Base-by-base conservation (phyloP, 2,888 invertebrate species). In the Hofmannophila pseudospretella region DNA sequence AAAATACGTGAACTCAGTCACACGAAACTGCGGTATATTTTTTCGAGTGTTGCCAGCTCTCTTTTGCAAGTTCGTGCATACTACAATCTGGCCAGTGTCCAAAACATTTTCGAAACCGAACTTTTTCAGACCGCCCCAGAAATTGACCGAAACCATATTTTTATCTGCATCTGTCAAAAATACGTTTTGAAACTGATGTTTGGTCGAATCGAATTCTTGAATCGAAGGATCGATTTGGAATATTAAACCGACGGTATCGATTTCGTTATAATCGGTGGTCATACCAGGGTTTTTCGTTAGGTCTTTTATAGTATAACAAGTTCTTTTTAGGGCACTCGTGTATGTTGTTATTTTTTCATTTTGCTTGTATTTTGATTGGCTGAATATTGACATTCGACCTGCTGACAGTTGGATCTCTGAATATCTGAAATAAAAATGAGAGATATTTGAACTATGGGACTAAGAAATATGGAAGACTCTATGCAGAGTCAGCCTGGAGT, bases 181-280 rank as follows among this genome's bases (percentile, higher is more conserved):
- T 0, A 92, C 71, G 39, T 89, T 88, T 70, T 92, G 91, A 36
- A 80, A 82, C 2, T 60, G 59, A 38, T 71, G 67, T 41, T 72
- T 71, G 23, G 44, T 58, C 22, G 67, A 64, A 35, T 78, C 68
- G 35, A 80, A 78, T 8, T 81, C 78, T 40, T 70, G 59, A 13
- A 73, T 77, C 14, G 81, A 64, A 13, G 88, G 84, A 44, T 88
- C 88, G 23, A 91, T 78, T 38, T 81, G 69, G 13, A 92, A 84
- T 25, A 94, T 86, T 2, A 93, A 54, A 1, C 94, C 95, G 3
- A 91, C 88, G 7, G 92, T 90, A 71, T 95, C 95, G 45, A 94
- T 86, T 84, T 95, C 95, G 42, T 90, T 89, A 58, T 90, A 92
- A 31, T 77, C 67, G 11, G 72, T 74, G 3, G 42, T 38, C 36